These are phyloP conservation scores for Eufriesea mexicana DNA, from an alignment of 1,140 invertebrate genomes.

Conservation along the genomic window DNA sequence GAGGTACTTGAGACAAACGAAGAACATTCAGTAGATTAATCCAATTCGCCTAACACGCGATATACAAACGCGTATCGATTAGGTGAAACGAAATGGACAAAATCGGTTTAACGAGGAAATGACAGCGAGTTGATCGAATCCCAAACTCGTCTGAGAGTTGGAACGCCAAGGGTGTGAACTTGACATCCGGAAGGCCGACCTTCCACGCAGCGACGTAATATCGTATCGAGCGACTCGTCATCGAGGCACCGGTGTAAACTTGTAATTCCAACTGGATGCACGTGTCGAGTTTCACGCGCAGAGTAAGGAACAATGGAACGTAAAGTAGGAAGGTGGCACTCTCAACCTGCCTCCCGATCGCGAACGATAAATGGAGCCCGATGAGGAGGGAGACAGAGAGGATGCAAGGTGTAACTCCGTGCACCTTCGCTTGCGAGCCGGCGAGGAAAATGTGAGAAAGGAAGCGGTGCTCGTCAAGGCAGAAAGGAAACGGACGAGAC, in stretches of 20 bases:
- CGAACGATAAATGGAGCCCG: not conserved
- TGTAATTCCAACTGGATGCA: not conserved
- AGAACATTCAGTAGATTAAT: too few relatives aligned
- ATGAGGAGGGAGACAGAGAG: not conserved
- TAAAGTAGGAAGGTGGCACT: not conserved
- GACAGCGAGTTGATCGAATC: not conserved
- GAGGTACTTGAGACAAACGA: too few relatives aligned
- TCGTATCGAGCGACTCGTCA: not conserved
- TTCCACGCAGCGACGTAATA: not conserved
- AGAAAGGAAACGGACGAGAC: not conserved
- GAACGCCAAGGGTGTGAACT: slow-evolving; percentile 20
- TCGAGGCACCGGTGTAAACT: not conserved
- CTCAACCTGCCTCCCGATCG: too few relatives aligned
- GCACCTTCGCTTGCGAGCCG: not conserved
- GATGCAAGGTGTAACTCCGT: not conserved
- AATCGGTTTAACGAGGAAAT: too few relatives aligned
- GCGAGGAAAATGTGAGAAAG: not conserved
- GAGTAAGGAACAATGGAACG: not conserved
- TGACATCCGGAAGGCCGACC: slow-evolving; percentile 21
- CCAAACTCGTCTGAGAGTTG: not conserved
- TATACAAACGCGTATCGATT: too few relatives aligned
- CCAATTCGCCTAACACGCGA: too few relatives aligned
- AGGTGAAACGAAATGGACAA: too few relatives aligned
- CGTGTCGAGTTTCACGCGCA: not conserved
- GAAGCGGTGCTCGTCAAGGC: not conserved